These are phyloP conservation scores for Melolontha melolontha DNA, from an alignment of 2,888 invertebrate genomes.

Conservation along the genomic window DNA sequence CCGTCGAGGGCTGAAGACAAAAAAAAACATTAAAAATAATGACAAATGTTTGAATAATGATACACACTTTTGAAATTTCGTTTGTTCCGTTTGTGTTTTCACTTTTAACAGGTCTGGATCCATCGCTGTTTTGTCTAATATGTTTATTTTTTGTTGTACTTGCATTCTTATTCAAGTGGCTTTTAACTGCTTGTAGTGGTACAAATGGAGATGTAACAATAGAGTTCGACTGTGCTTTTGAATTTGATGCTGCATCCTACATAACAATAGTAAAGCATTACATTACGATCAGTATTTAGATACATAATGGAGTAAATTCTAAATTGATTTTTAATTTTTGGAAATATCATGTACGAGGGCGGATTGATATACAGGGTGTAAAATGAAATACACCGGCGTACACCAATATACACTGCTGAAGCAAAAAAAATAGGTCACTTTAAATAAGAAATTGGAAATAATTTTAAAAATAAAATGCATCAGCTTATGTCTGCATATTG, in stretches of 20 bases:
- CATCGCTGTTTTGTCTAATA: constrained; percentile 25
- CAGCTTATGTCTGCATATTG: too few species aligned
- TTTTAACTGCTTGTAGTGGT: constrained; percentile 69
- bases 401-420: too few species aligned
- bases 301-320: too few species aligned
- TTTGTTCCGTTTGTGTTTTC: constrained; percentile 25
- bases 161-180: constrained; percentile 56
- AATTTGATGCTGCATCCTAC: constrained; percentile 30
- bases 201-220: constrained; percentile 65
- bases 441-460: too few species aligned
- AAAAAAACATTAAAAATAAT: neutral
- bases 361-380: too few species aligned
- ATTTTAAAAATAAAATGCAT: too few species aligned
- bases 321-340: too few species aligned
- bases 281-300: neutral
- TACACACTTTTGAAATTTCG: constrained; percentile 29
- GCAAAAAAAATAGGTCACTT: too few species aligned
- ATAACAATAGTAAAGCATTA: neutral
- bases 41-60: neutral
- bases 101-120: neutral
- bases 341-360: too few species aligned
- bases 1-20: constrained; percentile 24
- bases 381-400: too few species aligned
- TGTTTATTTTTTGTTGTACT: constrained; percentile 26
- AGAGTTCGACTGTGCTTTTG: constrained; percentile 28